These are phyloP conservation scores for Florisuga fusca DNA, from an alignment of 2,797 vertebrate species.

Conservation along the genomic window DNA sequence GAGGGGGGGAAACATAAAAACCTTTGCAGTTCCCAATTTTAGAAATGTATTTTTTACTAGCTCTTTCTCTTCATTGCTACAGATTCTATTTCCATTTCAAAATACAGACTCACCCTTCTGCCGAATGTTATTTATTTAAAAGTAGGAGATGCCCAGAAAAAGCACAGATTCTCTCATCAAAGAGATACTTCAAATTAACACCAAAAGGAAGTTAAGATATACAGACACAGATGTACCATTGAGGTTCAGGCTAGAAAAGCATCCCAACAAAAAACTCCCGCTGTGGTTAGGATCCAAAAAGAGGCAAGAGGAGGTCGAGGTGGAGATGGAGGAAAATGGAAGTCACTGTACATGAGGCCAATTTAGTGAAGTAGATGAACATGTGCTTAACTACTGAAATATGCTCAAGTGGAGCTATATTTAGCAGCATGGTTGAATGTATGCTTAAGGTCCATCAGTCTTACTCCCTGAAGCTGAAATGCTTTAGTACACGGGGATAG, in stretches of 20 bases:
- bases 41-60: neutral
- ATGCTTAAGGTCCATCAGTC: neutral
- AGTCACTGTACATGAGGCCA: neutral
- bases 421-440: neutral
- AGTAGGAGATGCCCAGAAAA: neutral
- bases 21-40: neutral
- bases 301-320: neutral
- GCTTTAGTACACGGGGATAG: neutral
- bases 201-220: neutral
- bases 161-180: neutral
- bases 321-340: neutral
- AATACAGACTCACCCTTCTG: neutral
- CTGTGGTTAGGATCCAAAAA: neutral
- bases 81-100: neutral
- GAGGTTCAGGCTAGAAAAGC: neutral
- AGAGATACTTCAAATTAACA: neutral
- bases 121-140: neutral
- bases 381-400: neutral
- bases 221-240: fast-evolving
- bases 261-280: neutral
- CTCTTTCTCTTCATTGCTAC: neutral
- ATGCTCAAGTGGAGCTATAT: neutral
- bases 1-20: neutral
- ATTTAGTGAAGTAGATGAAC: neutral
- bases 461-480: neutral